Evolutionary conservation across 2,797 vertebrate species (phyloP).

Genomic region (Orestias chungarensis): DNA sequence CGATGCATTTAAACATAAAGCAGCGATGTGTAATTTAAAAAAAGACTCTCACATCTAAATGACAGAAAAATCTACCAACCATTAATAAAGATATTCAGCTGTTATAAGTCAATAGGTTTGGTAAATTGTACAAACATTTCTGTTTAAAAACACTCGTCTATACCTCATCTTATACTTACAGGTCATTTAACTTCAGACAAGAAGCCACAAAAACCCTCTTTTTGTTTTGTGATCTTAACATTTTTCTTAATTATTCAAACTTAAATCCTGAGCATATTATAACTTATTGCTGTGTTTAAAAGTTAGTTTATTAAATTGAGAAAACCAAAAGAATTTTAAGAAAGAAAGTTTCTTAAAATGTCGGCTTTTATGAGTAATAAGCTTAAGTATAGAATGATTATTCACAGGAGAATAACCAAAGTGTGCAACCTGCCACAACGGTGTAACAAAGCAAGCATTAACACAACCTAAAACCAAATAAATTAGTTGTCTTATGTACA

Average conservation of each 20-base stretch:
- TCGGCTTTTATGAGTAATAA: not conserved
- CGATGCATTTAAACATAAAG: not conserved
- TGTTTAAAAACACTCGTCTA: too few relatives aligned
- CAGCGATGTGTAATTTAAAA: not conserved
- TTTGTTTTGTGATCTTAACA: not conserved
- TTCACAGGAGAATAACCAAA: not conserved
- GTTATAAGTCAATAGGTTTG: not conserved
- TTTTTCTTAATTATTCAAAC: not conserved
- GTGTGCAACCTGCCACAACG: not conserved
- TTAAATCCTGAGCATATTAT: not conserved
- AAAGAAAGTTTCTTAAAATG: not conserved
- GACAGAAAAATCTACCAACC: not conserved
- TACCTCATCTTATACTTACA: not conserved
- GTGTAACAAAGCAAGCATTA: not conserved
- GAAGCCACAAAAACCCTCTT: not conserved
- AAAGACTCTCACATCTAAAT: not conserved
- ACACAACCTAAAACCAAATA: not conserved
- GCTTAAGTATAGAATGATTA: not conserved
- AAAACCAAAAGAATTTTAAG: not conserved
- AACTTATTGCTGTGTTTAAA: not conserved
- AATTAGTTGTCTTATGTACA: not conserved
- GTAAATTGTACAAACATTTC: not conserved
- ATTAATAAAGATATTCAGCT: too few relatives aligned
- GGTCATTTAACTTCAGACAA: not conserved
- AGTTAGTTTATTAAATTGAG: not conserved